These are phyloP conservation scores for Melospiza melodia DNA, from an alignment of 2,113 vertebrate species.

Conservation along the genomic window DNA sequence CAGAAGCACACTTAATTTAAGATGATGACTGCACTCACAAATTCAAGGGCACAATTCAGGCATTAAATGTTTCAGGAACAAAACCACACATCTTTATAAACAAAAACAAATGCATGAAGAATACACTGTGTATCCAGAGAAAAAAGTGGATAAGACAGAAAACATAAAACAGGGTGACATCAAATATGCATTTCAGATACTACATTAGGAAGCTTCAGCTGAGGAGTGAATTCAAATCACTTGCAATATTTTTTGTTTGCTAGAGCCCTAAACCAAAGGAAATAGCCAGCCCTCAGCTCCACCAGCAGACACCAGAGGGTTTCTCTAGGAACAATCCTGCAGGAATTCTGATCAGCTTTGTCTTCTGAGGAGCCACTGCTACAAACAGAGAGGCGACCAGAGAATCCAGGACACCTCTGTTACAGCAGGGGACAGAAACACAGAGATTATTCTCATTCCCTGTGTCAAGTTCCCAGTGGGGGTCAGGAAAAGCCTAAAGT, in stretches of 20 bases:
- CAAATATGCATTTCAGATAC: neutral
- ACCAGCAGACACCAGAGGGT: neutral
- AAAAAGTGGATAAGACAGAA: neutral
- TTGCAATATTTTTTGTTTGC: neutral
- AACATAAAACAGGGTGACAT: neutral
- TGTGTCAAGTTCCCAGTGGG: neutral
- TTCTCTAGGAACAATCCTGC: neutral
- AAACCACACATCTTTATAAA: neutral
- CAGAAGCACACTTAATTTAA: neutral
- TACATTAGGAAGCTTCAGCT: neutral
- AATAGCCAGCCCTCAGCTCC: neutral
- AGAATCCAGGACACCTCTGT: neutral
- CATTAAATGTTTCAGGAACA: neutral
- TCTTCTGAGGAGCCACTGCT: neutral
- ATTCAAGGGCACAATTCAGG: neutral
- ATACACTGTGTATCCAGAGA: neutral
- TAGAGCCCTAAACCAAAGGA: neutral
- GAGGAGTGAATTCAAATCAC: neutral
- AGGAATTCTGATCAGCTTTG: neutral
- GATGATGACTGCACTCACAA: neutral
- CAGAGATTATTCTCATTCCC: neutral
- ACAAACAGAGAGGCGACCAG: neutral
- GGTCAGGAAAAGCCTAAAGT: neutral
- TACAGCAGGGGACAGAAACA: neutral
- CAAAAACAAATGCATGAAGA: neutral